Percentiles rank a stretch among this genome's conserved stretches.
Evolutionary conservation across 2,113 vertebrate genomes (phyloP).

Genomic region (Himantopus leucocephalus): DNA sequence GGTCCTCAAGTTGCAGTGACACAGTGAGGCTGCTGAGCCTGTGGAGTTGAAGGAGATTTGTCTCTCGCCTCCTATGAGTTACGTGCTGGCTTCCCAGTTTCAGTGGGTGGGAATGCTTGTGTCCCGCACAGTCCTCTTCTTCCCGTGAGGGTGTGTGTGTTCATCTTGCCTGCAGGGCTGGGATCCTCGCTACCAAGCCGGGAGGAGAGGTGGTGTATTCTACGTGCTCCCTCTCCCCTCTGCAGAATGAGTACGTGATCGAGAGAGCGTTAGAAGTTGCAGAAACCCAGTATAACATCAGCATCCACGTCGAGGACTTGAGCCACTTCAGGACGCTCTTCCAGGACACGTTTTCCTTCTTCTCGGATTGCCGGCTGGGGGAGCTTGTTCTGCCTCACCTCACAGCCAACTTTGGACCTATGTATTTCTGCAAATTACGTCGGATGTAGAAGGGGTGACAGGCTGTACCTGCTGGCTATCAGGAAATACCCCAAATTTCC

Average conservation of each 20-base stretch:
- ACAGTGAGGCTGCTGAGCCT: background rate
- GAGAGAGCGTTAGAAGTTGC: constrained; percentile 80
- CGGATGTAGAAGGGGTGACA: constrained; percentile 64
- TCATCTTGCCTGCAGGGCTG: constrained; percentile 76
- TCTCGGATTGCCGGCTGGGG: constrained; percentile 77
- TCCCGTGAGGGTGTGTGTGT: fast-evolving
- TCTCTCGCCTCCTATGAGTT: background rate
- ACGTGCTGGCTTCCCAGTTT: fast-evolving
- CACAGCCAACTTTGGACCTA: constrained; percentile 91
- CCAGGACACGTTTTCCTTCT: constrained; percentile 86
- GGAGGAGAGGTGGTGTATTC: constrained; percentile 89
- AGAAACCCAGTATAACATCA: constrained; percentile 75
- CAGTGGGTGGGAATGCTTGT: fast-evolving
- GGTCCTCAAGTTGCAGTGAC: background rate
- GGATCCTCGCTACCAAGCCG: constrained; percentile 79
- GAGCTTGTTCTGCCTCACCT: constrained; percentile 92
- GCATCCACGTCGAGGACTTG: constrained; percentile 76
- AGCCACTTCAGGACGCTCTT: constrained; percentile 77
- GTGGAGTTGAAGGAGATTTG: background rate
- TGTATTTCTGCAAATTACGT: constrained; percentile 90
- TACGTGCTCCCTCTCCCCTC: constrained; percentile 89
- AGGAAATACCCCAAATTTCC: background rate
- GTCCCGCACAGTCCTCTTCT: background rate
- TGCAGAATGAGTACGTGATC: constrained; percentile 89
- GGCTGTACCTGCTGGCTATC: background rate